Base-by-base conservation (phyloP, 2,113 vertebrate genomes). In the Beaufortia kweichowensis region DNA sequence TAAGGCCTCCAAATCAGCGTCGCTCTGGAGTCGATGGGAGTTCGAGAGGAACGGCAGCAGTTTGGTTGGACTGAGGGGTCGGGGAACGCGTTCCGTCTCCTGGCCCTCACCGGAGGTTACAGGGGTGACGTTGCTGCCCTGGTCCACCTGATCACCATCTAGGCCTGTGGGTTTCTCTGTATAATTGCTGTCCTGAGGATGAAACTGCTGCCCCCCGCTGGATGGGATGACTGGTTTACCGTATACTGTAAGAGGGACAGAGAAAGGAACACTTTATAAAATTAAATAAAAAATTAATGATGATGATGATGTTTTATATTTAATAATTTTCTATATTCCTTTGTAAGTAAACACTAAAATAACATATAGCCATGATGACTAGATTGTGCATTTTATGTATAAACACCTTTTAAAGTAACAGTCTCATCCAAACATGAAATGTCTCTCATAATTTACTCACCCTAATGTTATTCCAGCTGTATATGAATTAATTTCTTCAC, bases 11-110 rank as follows among this genome's bases (percentile, higher is more conserved):
- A 95, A 75, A 69, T 98, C 96, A 0, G 90, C 93, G 0, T 98
- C 96, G 0, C 94, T 95, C 87, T 95, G 94, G 86, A 94, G 94
- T 63, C 95, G 92, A 86, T 96, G 95, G 0, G 93, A 92, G 35
- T 95, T 92, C n/a, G 94, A 95, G 0, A 96, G 57, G 89, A 99
- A 99, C 2, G 96, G 97, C 82, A 98, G 91, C 66, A 99, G 84
- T 66, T 99, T 99, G 79, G 96, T 98, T 0, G 97, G 97, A 84
- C 97, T 99, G 9, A 99, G 95, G 0, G 96, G 97, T 0, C 97
- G 94, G 1, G 95, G 95, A 6, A 90, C 91, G 1, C 94, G 79
- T 43, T 96, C 95, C 0, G 87, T 19, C 70, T 96, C 95, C 0
- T 88, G 89, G 35, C 62, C 89, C 60, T 93, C 90, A 0, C 81